Evolutionary conservation across 2,113 vertebrate genomes (phyloP).

Genomic region (Semicossyphus pulcher): DNA sequence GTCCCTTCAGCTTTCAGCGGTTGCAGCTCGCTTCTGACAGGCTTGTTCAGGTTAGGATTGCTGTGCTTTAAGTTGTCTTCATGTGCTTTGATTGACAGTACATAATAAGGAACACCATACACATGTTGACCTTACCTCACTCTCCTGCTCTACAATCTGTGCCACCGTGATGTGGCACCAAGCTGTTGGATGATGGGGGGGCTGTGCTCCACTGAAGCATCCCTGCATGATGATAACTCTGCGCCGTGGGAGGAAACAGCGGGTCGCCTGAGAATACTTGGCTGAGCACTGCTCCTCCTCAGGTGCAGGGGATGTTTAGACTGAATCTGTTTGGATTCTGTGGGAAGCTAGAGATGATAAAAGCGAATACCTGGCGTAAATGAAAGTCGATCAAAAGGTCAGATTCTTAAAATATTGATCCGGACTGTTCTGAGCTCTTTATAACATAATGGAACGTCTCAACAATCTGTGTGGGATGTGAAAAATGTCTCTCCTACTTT

Average conservation of each 20-base stretch:
- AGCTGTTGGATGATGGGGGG: conserved; percentile 43
- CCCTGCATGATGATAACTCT: conserved; percentile 55
- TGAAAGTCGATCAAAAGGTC: conserved; percentile 22
- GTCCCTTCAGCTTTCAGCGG: no score
- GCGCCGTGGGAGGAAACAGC: conserved; percentile 54
- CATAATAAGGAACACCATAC: neutral
- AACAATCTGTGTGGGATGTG: conserved; percentile 20
- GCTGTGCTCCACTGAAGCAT: conserved; percentile 52
- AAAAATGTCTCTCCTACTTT: conserved; percentile 24
- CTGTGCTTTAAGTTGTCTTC: neutral
- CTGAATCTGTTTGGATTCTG: conserved; percentile 43
- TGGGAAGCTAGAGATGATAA: conserved; percentile 27
- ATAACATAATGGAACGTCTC: neutral
- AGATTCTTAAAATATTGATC: conserved; percentile 28
- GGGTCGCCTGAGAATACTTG: conserved; percentile 33
- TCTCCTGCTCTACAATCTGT: conserved; percentile 8
- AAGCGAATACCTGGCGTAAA: conserved; percentile 5
- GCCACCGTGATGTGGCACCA: conserved; percentile 24
- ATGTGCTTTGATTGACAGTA: conserved; percentile 22
- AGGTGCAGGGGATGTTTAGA: conserved; percentile 30
- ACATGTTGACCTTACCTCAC: neutral
- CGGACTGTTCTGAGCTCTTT: no score
- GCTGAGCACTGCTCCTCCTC: conserved; percentile 9
- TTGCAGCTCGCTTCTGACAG: no score
- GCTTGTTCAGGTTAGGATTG: neutral